Evolutionary conservation across 2,113 vertebrate genomes (phyloP), one percentile per base, ranked within the genome.

Genomic region (Leucosticte australis): DNA sequence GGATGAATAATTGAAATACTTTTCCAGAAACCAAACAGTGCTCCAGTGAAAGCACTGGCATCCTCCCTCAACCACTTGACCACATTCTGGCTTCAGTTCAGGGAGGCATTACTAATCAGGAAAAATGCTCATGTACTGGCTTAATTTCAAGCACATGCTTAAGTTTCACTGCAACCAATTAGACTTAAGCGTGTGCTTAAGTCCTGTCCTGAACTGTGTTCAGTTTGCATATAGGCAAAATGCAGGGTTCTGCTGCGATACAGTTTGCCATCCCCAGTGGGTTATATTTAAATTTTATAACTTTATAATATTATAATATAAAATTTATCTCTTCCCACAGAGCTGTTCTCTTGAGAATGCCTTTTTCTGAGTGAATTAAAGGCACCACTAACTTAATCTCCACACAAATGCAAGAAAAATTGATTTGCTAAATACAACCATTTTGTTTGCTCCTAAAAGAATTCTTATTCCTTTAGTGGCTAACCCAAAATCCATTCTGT

Each of bases 51-150:
- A 92, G 94, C 80, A 2, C 68, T 94, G 90, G 94, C 92, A 94
- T 89, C 79, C 23, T 93, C 87, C 82, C 64, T 88, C 68, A 88
- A 23, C 83, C 85, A 78, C 92, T 97, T 81, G 92, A 96, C 93
- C 92, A 83, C 93, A 92, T 77, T 92, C 79, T 96, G 95, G 93
- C 94, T 92, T 75, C 47, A 49, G 1, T 77, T 92, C 95, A 96
- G 95, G 94, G 92, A 97, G 94, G 92, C 95, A 96, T 96, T 96
- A 93, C 96, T 96, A 96, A 96, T 96, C 94, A 94, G 92, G 96
- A 88, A 94, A 90, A 96, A 90, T 90, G 93, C 69, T 93, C 85
- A 90, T 56, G 85, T 57, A 64, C 76, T 94, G 95, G 83, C 90
- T 92, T 96, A 96, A 94, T 94, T 95, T 96, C 94, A 96, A 93